These are phyloP conservation scores for Odontomyia ornata DNA, from an alignment of 2,888 invertebrate genomes.

Conservation along the genomic window DNA sequence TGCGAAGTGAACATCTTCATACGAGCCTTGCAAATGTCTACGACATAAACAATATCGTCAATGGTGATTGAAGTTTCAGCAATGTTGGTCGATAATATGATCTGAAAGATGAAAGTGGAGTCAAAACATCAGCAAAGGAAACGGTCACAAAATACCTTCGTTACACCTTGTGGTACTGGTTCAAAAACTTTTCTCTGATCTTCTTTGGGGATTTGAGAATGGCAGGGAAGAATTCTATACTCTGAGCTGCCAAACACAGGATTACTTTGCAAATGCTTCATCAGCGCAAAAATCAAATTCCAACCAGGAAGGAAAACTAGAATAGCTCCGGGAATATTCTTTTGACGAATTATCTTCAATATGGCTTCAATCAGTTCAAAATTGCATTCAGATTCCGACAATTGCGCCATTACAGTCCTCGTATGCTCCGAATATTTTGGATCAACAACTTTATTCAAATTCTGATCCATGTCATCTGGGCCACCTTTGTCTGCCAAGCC, in stretches of 20 bases:
- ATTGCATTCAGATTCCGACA: constrained; percentile 90
- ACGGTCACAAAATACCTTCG: constrained; percentile 84
- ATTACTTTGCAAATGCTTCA: constrained; percentile 84
- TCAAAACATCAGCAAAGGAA: no score
- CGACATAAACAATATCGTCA: constrained; percentile 97
- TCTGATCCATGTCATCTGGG: constrained; percentile 74
- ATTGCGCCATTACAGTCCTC: constrained; percentile 72
- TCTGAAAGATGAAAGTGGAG: constrained; percentile 65
- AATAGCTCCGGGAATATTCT: constrained; percentile 81
- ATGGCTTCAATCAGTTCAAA: constrained; percentile 92
- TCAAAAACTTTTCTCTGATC: constrained; percentile 95
- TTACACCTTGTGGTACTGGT: constrained; percentile 81
- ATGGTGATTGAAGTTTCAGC: constrained; percentile 99
- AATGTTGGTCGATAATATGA: constrained; percentile 97
- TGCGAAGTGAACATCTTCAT: constrained; percentile 98
- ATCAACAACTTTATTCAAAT: constrained; percentile 74
- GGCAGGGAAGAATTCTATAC: constrained; percentile 90
- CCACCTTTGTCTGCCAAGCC: constrained; percentile 72
- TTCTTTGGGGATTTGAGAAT: constrained; percentile 95
- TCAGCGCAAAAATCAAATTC: constrained; percentile 93
- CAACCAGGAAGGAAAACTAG: constrained; percentile 95
- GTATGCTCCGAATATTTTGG: constrained; percentile 70
- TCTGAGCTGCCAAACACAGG: constrained; percentile 73
- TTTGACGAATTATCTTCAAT: constrained; percentile 71
- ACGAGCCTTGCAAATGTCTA: constrained; percentile 96